Percentiles rank a stretch among this genome's conserved stretches.
Evolutionary conservation across 2,113 vertebrate species (phyloP).

Genomic region (Odobenus rosmarus): DNA sequence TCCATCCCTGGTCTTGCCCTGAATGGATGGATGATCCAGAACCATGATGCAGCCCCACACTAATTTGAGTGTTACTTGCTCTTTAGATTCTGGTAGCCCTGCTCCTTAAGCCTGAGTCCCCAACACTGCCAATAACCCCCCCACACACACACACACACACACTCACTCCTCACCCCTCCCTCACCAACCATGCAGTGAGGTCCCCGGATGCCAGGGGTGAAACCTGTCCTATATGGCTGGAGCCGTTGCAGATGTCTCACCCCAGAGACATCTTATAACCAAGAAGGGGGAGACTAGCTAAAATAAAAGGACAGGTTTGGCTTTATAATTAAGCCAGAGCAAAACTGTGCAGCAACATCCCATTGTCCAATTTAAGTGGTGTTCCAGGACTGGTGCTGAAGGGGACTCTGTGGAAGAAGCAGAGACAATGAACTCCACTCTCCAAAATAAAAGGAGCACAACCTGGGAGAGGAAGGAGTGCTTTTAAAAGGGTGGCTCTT

Average conservation of each 20-base stretch:
- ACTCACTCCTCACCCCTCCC: not conserved
- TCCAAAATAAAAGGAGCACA: not conserved
- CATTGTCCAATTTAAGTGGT: not conserved
- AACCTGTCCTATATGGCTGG: not conserved
- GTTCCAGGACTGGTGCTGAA: not conserved
- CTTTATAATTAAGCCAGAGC: not conserved
- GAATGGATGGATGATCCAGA: not conserved
- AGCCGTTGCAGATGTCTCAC: not conserved
- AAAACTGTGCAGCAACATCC: not conserved
- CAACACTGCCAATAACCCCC: not conserved
- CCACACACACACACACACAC: not conserved
- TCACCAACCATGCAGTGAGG: not conserved
- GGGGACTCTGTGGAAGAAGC: not conserved
- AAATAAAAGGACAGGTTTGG: not conserved
- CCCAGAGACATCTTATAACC: not conserved
- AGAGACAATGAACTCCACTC: not conserved
- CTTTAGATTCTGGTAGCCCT: not conserved
- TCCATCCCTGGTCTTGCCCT: not conserved
- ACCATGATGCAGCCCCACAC: not conserved
- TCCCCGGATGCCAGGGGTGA: not conserved
- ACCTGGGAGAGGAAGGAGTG: not conserved
- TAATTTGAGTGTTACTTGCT: not conserved
- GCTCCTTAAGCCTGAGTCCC: too few species aligned
- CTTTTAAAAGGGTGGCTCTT: not conserved
- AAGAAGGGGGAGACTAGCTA: not conserved